Evolutionary conservation across 2,797 vertebrate genomes (phyloP), one percentile per base, ranked within the genome.

Genomic region (Pangasius larnaudii): DNA sequence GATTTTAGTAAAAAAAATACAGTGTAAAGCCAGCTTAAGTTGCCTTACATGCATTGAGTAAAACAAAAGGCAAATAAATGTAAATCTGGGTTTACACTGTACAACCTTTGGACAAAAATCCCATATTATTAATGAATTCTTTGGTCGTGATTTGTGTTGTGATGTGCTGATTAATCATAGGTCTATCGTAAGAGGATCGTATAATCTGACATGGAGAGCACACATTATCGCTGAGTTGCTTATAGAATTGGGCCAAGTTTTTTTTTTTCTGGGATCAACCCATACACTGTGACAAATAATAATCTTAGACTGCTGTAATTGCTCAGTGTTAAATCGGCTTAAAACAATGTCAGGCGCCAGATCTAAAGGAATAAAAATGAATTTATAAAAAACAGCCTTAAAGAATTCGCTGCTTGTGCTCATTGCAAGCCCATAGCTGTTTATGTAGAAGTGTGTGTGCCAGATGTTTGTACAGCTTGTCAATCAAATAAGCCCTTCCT

Each of bases 391-490:
- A 46, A 0, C 1, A 24, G 10, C 39, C 71, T 16, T 46, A 46
- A 74, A 74, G 22, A 42, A 24, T 11, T 74, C 22, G 27, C 22
- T 24, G 39, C 39, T 16, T 51, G 1, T 51, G 46, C 51, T 36
- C 27, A 51, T 78, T 51, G 24, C 5, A n/a, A 30, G 36, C 22
- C 24, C 22, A n/a, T 4, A 0, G 27, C 75, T 78, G 13, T 30
- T 53, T 53, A 7, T 30, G 46, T 53, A 18, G 42, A 5, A 51
- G 49, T 30, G 49, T 78, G 6, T 53, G 42, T 22, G 18, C 30
- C 33, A 18, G 18, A 79, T 56, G n/a, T 79, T 22, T 79, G 77
- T 30, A 58, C 16, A 58, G 77, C 77, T 79, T 58, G 77, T 79
- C 77, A 36, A 79, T 79, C 30, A 78, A 78, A 53, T 53, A 53